phyloP scores from a whole-genome alignment of 2,888 invertebrate genomes.

The Caenorhabditis afra region DNA sequence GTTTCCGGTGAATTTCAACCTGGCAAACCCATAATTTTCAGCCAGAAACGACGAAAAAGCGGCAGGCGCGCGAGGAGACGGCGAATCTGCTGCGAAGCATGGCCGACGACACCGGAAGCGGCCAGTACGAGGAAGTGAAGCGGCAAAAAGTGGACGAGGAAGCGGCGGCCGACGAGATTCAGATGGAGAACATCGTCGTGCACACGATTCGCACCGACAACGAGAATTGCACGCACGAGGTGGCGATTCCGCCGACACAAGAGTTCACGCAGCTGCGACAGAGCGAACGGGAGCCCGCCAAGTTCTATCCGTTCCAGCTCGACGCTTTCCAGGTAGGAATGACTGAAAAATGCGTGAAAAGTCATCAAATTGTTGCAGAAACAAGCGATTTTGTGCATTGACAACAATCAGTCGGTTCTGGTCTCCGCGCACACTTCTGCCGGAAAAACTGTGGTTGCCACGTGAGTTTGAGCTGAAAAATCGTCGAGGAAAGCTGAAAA shows the following conservation, averaged over 20 bases:
- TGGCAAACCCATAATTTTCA: not conserved
- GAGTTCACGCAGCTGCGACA: slow-evolving; percentile 85
- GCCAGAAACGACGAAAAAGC: slow-evolving; percentile 26
- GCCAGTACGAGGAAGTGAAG: slow-evolving; percentile 1
- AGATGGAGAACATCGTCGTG: slow-evolving; percentile 82
- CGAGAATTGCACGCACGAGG: slow-evolving; percentile 94
- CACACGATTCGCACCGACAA: slow-evolving; percentile 90
- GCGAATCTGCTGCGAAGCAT: slow-evolving; percentile 6
- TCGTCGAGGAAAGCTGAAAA: not conserved
- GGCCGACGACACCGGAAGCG: slow-evolving; percentile 2
- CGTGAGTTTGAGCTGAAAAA: slow-evolving; percentile 85
- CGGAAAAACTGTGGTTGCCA: slow-evolving; percentile 97
- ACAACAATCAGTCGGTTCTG: slow-evolving; percentile 97
- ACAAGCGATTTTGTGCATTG: slow-evolving; percentile 86
- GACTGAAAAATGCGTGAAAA: not conserved
- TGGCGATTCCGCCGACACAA: slow-evolving; percentile 90
- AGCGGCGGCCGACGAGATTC: not conserved
- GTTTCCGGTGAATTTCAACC: not conserved
- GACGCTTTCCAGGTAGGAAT: slow-evolving; percentile 89
- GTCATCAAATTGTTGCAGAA: slow-evolving; percentile 87
- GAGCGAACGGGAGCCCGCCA: slow-evolving; percentile 87
- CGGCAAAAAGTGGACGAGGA: not conserved
- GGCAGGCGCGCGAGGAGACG: slow-evolving; percentile 15
- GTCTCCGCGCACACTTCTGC: slow-evolving; percentile 99
- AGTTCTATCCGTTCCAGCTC: slow-evolving; percentile 93